Base-by-base conservation (phyloP, 1,140 invertebrate species). In the Anagrus nilaparvatae region DNA sequence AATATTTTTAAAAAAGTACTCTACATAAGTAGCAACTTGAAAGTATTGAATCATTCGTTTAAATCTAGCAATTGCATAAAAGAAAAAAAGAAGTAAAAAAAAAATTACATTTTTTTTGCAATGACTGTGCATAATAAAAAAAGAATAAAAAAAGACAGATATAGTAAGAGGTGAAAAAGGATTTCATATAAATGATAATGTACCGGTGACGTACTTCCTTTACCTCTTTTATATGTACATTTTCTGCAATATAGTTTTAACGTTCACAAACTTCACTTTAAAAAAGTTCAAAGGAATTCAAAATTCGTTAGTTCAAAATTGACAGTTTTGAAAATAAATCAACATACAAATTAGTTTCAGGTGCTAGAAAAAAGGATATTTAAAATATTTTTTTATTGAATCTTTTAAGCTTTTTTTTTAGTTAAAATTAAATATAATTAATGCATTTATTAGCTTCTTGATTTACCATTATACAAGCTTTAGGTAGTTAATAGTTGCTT, bases 101-200 rank as follows among this genome's bases (percentile, higher is more conserved):
- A 54, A 55, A 58, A 55, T 42, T 52, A 43, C 24, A 42, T 16
- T 40, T 50, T 52, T 60, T n/a, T n/a, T n/a, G n/a, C n/a, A 55
- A 60, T 63, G 59, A 63, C 55, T 61, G 61, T 63, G 58, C 59
- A 63, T 60, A 63, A 58, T 58, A 52, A 51, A 46, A 48, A 5
- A n/a, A n/a, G n/a, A n/a, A n/a, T n/a, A n/a, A n/a, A n/a, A n/a
- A n/a, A n/a, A n/a, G n/a, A n/a, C n/a, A n/a, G n/a, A n/a, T n/a
- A n/a, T n/a, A n/a, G n/a, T 30, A 30, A 30, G n/a, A 14, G 29
- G 29, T 30, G 33, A 20, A 21, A 60, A 61, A 62, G 60, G 58
- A 56, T 63, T 63, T 63, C 60, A 63, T 63, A 63, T 63, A 63
- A 63, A 63, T 63, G 60, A 63, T 63, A 63, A 63, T 63, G 56